These are phyloP conservation scores for Tokudaia muenninki DNA, from an alignment of 2,797 vertebrate genomes.

Conservation along the genomic window DNA sequence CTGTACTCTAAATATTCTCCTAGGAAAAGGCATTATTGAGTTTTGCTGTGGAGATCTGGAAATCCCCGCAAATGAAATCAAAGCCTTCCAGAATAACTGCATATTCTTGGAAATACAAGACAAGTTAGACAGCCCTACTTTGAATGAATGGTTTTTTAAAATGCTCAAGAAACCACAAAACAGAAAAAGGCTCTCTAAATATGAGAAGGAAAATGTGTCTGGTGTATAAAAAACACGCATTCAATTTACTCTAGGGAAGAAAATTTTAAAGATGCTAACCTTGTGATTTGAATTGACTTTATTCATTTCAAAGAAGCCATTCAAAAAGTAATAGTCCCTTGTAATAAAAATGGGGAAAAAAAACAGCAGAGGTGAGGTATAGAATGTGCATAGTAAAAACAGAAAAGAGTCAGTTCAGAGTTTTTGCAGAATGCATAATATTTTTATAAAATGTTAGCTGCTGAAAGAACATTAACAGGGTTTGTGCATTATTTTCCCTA, in stretches of 20 bases:
- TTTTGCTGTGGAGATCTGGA: slow-evolving; percentile 52
- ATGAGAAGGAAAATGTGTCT: slow-evolving; percentile 49
- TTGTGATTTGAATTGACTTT: slow-evolving; percentile 69
- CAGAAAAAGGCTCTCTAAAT: slow-evolving; percentile 65
- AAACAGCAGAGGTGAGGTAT: background rate
- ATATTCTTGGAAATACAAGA: slow-evolving; percentile 46
- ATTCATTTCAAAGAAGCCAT: slow-evolving; percentile 73
- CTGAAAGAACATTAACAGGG: background rate
- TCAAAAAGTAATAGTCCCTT: slow-evolving; percentile 63
- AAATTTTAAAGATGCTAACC: slow-evolving; percentile 62
- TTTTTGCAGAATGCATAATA: slow-evolving; percentile 12
- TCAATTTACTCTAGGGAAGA: slow-evolving; percentile 48
- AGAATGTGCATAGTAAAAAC: background rate
- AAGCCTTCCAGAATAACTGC: slow-evolving; percentile 53
- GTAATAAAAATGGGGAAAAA: slow-evolving; percentile 60
- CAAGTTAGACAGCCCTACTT: slow-evolving; percentile 55
- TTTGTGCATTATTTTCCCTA: slow-evolving; percentile 31
- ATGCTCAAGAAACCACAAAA: slow-evolving; percentile 62
- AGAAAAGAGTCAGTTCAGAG: background rate
- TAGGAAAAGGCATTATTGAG: slow-evolving; percentile 48
- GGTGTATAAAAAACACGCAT: slow-evolving; percentile 43
- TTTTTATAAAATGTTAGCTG: slow-evolving; percentile 56
- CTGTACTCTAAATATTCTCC: slow-evolving; percentile 64
- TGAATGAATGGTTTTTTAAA: slow-evolving; percentile 66
- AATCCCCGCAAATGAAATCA: slow-evolving; percentile 67